Evolutionary conservation across 2,113 vertebrate species (phyloP), one percentile per base, ranked within the genome.

Genomic region (Sebastes fasciatus): DNA sequence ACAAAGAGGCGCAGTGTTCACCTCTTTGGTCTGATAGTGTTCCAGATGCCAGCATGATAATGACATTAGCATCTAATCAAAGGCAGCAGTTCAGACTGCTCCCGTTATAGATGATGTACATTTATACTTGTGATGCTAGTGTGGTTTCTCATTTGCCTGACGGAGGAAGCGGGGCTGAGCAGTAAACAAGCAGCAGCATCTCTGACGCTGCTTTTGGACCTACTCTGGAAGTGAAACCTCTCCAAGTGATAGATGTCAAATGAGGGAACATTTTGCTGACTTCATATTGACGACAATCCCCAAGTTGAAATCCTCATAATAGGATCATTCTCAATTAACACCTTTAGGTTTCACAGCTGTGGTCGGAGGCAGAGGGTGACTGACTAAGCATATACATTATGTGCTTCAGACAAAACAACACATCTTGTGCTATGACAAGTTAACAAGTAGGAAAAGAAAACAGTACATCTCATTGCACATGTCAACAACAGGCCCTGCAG

Each of bases 1-100:
- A 92, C 89, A 94, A 93, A 93, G 79, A 42, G 83, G 49, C 68
- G 21, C 63, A 86, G 82, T 88, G 69, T 90, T 84, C 85, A 52
- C 49, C 48, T 74, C 62, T 83, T 73, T 62, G 12, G 49, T 66
- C 79, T 68, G 66, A 52, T 63, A 10, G 16, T 2, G 72, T 67
- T 79, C 70, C 40, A 79, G 74, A 83, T 83, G 45, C 81, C 77
- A 74, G 40, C 23, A 64, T 82, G 74, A 80, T 85, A 91, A 88
- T 69, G 48, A 66, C 69, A 84, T 92, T 85, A 91, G 86, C 23
- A 42, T 79, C 70, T 92, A 80, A 83, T 84, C 73, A 84, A 67
- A 86, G 85, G 40, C 83, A 88, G 71, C 83, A 70, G 40, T 43
- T 79, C 74, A 55, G 57, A 10, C 68, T 48, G 75, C 71, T 85